Evolutionary conservation across 2,113 vertebrate genomes (phyloP).

Genomic region (Enhydra lutris): DNA sequence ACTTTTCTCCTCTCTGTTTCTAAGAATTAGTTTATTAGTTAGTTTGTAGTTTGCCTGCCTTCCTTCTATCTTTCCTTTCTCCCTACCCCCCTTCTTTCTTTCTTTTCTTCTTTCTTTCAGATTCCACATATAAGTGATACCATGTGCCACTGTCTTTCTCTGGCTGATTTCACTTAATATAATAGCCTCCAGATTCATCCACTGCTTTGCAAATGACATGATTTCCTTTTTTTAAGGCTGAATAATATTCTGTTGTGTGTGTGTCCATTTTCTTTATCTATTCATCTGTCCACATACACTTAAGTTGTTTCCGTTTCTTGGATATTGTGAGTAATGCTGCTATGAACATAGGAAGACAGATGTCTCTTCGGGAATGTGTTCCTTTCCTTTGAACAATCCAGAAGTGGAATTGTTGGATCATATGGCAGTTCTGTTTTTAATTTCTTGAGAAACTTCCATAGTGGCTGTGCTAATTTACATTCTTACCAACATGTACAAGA

Average conservation of each 20-base stretch:
- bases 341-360: not conserved
- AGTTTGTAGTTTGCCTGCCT: not conserved
- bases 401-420: not conserved
- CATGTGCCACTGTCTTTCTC: not conserved
- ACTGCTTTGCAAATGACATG: not conserved
- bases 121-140: not conserved
- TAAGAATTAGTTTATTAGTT: not conserved
- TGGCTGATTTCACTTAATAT: not conserved
- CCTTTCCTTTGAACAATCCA: not conserved
- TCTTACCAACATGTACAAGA: not conserved
- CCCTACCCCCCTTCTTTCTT: not conserved
- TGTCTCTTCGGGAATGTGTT: not conserved
- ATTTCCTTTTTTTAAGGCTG: not conserved
- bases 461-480: not conserved
- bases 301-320: not conserved
- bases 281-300: not conserved
- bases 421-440: not conserved
- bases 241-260: not conserved
- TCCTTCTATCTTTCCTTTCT: not conserved
- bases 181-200: not conserved
- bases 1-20: not conserved
- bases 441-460: not conserved
- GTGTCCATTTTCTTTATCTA: not conserved
- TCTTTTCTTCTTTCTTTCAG: not conserved
- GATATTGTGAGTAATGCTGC: not conserved